Evolutionary conservation across 2,888 invertebrate species (phyloP), one percentile per base, ranked within the genome.

Genomic region (Rhogogaster chlorosoma): DNA sequence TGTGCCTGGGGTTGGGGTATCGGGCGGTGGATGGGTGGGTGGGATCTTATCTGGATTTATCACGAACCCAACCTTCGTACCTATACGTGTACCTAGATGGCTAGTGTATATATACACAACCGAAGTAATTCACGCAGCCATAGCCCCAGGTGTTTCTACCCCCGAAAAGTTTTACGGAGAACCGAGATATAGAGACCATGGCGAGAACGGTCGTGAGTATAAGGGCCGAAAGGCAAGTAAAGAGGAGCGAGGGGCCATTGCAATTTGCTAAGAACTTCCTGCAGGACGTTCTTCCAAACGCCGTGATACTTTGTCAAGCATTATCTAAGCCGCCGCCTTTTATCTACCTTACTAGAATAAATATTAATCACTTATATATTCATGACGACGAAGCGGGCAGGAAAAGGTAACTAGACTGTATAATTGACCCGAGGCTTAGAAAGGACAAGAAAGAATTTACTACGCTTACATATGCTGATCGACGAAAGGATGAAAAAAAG

Each of bases 1-100:
- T 38, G 73, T 77, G 32, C 29, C 26, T 10, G 73, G 36, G 42
- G 73, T n/a, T 29, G 70, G 38, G 64, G 32, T 26, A 38, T 15
- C 12, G 4, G 67, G 26, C 18, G 32, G 15, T 32, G 32, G 67
- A 67, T 18, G 53, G 77, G 49, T 64, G 67, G 38, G 45, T 61
- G 22, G 83, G 83, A 83, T 83, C 83, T 83, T 83, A 83, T 83
- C 83, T 83, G 83, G 83, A 83, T 83, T 83, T 83, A 83, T 83
- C 83, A 83, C 83, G 83, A 83, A 83, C 83, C 67, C 67, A 67
- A 45, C 67, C 45, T 80, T 61, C 80, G 80, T 77, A 77, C 77
- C 77, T 67, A 77, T 26, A 32, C 36, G 7, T 38, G n/a, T n/a
- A 71, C 18, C 49, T 53, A 53, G 15, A 38, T 38, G 38, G n/a